Percentiles rank a stretch among this genome's conserved stretches.
Conservation (phyloP, 2,888 invertebrate genomes). For the Oscheius sp. region DNA sequence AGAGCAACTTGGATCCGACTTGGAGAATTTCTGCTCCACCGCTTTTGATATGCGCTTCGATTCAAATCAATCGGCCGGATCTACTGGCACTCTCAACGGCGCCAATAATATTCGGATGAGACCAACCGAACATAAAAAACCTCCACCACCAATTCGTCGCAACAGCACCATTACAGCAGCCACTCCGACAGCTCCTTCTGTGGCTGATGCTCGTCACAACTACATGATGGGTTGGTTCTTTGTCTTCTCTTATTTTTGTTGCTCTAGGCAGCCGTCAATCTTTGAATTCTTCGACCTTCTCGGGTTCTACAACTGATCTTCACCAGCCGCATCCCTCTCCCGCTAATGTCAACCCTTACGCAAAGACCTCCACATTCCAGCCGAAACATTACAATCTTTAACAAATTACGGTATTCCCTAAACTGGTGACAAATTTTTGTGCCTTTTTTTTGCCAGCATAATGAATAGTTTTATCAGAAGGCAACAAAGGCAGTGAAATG, state of each 20-base stretch:
- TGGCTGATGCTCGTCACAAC: conserved; percentile 54
- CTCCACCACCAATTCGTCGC: conserved; percentile 72
- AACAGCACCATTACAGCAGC: conserved; percentile 70
- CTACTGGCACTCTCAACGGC: neutral
- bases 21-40: conserved; percentile 49
- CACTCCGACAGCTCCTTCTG: conserved; percentile 66
- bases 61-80: neutral
- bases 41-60: conserved; percentile 10
- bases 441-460: neutral
- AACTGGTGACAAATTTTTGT: neutral
- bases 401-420: neutral
- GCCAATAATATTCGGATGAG: neutral
- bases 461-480: neutral
- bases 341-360: conserved; percentile 28
- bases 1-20: conserved; percentile 61
- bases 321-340: conserved; percentile 2
- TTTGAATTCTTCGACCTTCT: conserved; percentile 46
- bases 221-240: neutral
- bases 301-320: conserved; percentile 27
- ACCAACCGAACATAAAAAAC: conserved; percentile 67
- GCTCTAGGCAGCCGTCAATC: conserved; percentile 46
- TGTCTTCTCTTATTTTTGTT: neutral
- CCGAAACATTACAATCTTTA: conserved; percentile 3
- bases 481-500: neutral
- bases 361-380: neutral